A percentile compares a stretch with the other conserved stretches of the same genome.
Conservation (phyloP, 2,113 vertebrate genomes). For the Fregata magnificens region DNA sequence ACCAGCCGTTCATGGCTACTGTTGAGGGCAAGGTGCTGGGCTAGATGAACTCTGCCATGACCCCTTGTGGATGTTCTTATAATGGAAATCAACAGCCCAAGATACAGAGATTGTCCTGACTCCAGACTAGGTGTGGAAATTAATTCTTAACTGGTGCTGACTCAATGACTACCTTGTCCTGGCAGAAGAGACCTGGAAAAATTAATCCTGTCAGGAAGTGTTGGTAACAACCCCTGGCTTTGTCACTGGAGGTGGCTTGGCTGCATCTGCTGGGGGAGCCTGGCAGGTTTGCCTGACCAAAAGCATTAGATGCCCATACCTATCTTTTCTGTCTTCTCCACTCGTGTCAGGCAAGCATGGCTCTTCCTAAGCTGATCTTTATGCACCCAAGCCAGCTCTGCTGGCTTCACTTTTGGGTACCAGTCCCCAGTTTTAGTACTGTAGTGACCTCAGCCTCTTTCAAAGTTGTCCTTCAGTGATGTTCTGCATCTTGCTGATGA, state of each 20-base stretch:
- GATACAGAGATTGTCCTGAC: neutral
- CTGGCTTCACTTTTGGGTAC: neutral
- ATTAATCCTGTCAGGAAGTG: neutral
- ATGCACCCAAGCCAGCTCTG: neutral
- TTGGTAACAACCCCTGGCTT: neutral
- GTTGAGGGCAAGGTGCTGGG: neutral
- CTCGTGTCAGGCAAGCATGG: neutral
- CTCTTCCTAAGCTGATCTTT: neutral
- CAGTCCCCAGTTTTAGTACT: neutral
- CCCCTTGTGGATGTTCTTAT: neutral
- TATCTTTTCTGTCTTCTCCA: neutral
- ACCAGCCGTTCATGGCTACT: neutral
- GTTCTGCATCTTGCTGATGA: neutral
- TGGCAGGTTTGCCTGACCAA: neutral
- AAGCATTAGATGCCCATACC: neutral
- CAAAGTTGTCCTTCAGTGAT: neutral
- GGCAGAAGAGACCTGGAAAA: neutral
- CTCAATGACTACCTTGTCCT: neutral
- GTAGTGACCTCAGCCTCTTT: neutral
- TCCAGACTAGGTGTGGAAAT: neutral
- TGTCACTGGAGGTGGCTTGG: neutral
- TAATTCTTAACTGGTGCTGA: neutral
- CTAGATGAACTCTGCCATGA: neutral
- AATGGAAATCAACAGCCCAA: neutral
- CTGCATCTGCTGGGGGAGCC: neutral